Evolutionary conservation across 2,888 invertebrate species (phyloP), one percentile per base, ranked within the genome.

Genomic region (Drosophila anomelani): DNA sequence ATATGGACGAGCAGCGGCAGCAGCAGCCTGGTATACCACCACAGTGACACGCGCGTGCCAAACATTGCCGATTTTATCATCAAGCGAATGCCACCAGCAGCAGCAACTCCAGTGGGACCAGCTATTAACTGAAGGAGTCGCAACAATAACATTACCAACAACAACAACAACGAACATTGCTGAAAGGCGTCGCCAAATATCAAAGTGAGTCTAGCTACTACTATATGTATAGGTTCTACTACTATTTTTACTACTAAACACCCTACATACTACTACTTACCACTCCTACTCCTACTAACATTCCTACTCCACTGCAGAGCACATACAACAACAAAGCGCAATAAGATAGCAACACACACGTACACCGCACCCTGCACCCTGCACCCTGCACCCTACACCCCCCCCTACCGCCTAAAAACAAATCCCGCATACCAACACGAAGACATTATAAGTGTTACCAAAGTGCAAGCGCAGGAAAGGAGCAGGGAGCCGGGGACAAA

Each of bases 41-140:
- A 68, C 75, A 85, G 68, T 85, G 81, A 82, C 84, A 78, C 87
- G 56, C 76, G 87, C 84, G 78, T 86, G 87, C 81, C 87, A 86
- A 80, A 83, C 76, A 78, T 80, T 86, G 87, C 77, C 87, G 79
- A 88, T 84, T 76, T 75, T 78, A 71, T 71, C 66, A 73, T 51
- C 51, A 15, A 68, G 69, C 78, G 64, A 77, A 55, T 57, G 67
- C 54, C 67, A 70, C 17, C 70, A 66, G 44, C 72, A 70, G 38
- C 66, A 67, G 29, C 70, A 68, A 26, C 59, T 39, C 39, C 58
- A 43, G 49, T 56, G 55, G 70, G 60, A 61, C 60, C 71, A 60
- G 75, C 68, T 58, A 74, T 67, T 75, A 60, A 76, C 68, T 67
- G 29, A 75, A 57, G 59, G 54, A 58, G 64, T 49, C 58, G 39